Evolutionary conservation across 1,140 invertebrate genomes (phyloP), one percentile per base, ranked within the genome.

Genomic region (Listronotus oregonensis): DNA sequence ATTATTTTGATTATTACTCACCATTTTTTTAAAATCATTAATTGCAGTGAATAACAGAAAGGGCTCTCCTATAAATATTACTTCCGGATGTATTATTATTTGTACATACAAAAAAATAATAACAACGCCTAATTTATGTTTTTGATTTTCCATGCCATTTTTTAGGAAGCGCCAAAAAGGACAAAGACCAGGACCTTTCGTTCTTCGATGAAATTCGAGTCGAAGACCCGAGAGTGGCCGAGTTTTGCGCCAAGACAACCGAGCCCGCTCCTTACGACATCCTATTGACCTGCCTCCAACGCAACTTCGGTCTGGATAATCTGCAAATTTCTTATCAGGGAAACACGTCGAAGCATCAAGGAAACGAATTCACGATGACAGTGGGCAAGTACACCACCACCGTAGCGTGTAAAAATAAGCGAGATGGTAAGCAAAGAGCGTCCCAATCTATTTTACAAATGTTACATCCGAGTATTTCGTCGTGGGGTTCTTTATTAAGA

Each of bases 351-450:
- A 94, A 95, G 73, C 91, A 95, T 77, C 93, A 97, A 77, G 90
- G 91, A 66, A 97, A 97, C 79, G 93, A 97, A 82, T 95, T 96
- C 75, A 92, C 90, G 42, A 96, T 99, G 93, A 89, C 87, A 10
- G 95, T 97, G 47, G 95, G 95, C 12, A 94, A 96, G 76, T 94
- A 98, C 75, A 89, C 87, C 12, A 92, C 91, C 6, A 89, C 88
- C n/a, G 92, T 94, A 15, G 83, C 88, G 8, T 97, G 95, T 79
- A 93, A 95, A 75, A 98, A 98, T 81, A 98, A 98, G 81, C 88
- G 94, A 73, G 95, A 96, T 73, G 96, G 96, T n/a, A 98, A 98
- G 79, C 96, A 99, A 77, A 82, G 92, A 71, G 96, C 96, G 10
- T 94, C 95, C 12, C 96, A 98, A 81, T 89, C 92, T n/a, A 95